Evolutionary conservation across 2,113 vertebrate species (phyloP), one percentile per base, ranked within the genome.

Genomic region (Poecile atricapillus): DNA sequence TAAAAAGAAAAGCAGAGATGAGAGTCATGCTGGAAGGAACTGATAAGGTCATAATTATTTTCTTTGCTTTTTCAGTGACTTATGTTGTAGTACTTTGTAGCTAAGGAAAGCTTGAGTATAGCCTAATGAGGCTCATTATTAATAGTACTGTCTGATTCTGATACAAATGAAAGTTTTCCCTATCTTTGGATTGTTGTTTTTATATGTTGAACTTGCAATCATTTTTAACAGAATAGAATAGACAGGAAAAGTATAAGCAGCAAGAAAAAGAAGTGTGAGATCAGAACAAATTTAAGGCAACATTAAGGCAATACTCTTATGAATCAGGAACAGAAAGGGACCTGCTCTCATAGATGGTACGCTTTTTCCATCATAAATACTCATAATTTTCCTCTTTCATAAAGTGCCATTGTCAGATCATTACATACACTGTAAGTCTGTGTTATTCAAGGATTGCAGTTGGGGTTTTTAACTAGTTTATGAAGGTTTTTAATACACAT

Each of bases 121-220:
- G 55, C 43, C 19, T 97, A 94, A 96, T 89, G 67, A 96, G 39
- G 20, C 5, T 89, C 33, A 21, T 93, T 94, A 92, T 94, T 93
- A 83, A 90, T 81, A 77, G 79, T 43, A 74, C 33, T 83, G 76
- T 59, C 59, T 89, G 23, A 10, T 90, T 90, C 41, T 78, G 35
- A 62, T 43, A 83, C 7, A 77, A 92, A 63, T 43, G 5, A 77
- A 85, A 85, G 20, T 11, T 90, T 87, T 89, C 21, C 15, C 20
- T 7, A 46, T 77, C 15, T 86, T 60, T 64, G 31, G 41, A 33
- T 49, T 90, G 9, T 30, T 94, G 69, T 56, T 92, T 44, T 59
- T 74, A 6, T 70, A 53, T 77, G 60, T 25, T 86, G 55, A 89
- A 5, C 39, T 67, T 53, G 10, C 70, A 63, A 89, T 77, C 0